Evolutionary conservation across 2,888 invertebrate species (phyloP).

Genomic region (Scaptomyza reducta): DNA sequence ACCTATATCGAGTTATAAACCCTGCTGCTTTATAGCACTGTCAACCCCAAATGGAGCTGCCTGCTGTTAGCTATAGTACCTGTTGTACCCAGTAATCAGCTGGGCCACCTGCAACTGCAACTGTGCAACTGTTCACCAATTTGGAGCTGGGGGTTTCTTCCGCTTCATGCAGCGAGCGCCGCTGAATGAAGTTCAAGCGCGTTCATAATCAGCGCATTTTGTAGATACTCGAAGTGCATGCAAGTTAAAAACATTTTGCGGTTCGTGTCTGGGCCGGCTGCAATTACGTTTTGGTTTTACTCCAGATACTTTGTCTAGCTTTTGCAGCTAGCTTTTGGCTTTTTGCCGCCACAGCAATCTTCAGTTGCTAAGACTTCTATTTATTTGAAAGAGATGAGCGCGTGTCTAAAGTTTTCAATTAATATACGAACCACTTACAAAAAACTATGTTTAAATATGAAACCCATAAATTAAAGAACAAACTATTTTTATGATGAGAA

Average conservation of each 20-base stretch:
- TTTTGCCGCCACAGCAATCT: conserved; percentile 17
- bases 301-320: conserved; percentile 74
- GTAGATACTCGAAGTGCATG: conserved; percentile 69
- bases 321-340: conserved; percentile 40
- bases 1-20: conserved; percentile 59
- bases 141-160: conserved; percentile 35
- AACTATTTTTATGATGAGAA: not conserved
- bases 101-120: conserved; percentile 49
- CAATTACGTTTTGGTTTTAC: conserved; percentile 77
- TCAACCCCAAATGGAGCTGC: conserved; percentile 43
- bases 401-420: conserved; percentile 9
- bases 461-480: too few species aligned
- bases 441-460: not conserved
- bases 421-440: not conserved
- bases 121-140: conserved; percentile 23
- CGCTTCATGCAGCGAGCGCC: conserved; percentile 32
- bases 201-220: conserved; percentile 77
- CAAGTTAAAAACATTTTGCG: conserved; percentile 58
- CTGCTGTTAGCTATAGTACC: conserved; percentile 32
- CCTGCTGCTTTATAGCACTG: conserved; percentile 56
- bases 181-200: conserved; percentile 54
- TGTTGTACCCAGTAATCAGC: conserved; percentile 32
- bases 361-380: conserved; percentile 21
- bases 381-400: conserved; percentile 13
- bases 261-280: conserved; percentile 68